These are phyloP conservation scores for Chaetodon trifasciatus DNA, from an alignment of 2,797 vertebrate species.

Conservation along the genomic window DNA sequence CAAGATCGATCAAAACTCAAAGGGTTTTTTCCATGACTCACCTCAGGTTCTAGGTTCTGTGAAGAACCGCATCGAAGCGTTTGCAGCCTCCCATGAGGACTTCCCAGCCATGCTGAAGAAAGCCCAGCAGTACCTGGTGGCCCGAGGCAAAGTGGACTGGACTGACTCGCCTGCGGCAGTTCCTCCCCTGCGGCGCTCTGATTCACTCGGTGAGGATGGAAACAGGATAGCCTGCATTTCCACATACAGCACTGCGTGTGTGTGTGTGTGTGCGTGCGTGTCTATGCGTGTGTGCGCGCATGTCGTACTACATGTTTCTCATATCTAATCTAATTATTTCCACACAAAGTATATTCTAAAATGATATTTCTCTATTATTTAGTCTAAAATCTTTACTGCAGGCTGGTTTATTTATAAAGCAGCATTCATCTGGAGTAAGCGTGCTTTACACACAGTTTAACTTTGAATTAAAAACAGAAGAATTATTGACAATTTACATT, in stretches of 20 bases:
- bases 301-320: too few species aligned
- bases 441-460: neutral
- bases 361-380: too few species aligned
- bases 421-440: too few species aligned
- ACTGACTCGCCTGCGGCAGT: conserved; percentile 80
- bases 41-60: conserved; percentile 94
- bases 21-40: neutral
- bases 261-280: neutral
- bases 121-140: conserved; percentile 95
- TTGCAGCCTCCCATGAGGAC: conserved; percentile 93
- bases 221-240: neutral
- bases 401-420: too few species aligned
- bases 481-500: neutral
- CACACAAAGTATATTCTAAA: too few species aligned
- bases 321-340: too few species aligned
- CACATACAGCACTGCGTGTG: neutral
- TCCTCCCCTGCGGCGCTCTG: conserved; percentile 87
- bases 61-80: conserved; percentile 96
- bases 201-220: conserved; percentile 86
- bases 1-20: neutral
- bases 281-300: neutral
- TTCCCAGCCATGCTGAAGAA: conserved; percentile 93
- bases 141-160: conserved; percentile 94
- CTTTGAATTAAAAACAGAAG: neutral
- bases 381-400: too few species aligned